Base-by-base conservation (phyloP, 2,797 vertebrate species). In the Chaunax sp. region DNA sequence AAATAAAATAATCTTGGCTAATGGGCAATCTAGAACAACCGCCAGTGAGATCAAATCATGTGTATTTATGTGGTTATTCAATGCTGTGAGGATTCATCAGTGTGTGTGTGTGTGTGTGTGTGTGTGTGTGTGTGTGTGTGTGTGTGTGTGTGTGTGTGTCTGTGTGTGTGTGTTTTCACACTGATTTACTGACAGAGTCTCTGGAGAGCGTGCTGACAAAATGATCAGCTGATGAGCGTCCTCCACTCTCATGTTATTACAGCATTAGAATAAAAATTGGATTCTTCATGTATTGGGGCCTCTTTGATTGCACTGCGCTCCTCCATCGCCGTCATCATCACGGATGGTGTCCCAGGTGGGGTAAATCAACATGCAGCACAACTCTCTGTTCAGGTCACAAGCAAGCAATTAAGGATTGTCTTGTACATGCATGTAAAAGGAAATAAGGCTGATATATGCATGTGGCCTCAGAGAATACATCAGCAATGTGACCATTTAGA, bases 241-340 rank as follows among this genome's bases (percentile, higher is more conserved):
- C 64, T 59, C 47, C 60, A 40, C 57, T 82, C 67, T 60, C 33
- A 0, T 69, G 30, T 83, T 80, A 61, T 80, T 65, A 81, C 45
- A 62, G 44, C 67, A 69, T 70, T 69, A 81, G 74, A 72, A 78
- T 61, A 46, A 72, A 57, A 83, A 79, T 77, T 67, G 41, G 59
- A 64, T 74, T 77, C 46, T 44, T n/a, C 2, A 1, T 45, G 51
- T 72, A 66, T 25, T 13, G 19, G 18, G 4, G 43, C 43, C 15
- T 57, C 37, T 66, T 14, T 72, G n/a, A n/a, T n/a, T n/a, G n/a
- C n/a, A n/a, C n/a, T n/a, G n/a, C n/a, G n/a, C n/a, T 37, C 28
- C 70, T 81, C 58, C 58, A 47, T 77, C 70, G 57, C 37, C 70
- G 37, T 59, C 50, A 20, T 38, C 72, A 46, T 61, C 51, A 19